Conservation (phyloP, 2,888 invertebrate species). For the Netelia virgata region DNA sequence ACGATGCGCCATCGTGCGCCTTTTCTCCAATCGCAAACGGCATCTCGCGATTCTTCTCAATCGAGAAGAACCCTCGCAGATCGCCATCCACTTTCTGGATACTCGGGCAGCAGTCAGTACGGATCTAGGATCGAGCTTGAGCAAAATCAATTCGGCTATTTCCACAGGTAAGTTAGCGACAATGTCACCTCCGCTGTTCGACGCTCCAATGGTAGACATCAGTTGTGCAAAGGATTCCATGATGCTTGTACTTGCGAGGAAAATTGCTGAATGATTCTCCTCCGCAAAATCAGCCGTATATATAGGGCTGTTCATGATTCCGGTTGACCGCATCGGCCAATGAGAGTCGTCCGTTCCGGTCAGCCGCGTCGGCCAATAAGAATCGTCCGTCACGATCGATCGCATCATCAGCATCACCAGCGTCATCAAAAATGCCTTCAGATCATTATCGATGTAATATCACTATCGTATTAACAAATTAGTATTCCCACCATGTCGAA, state of each 20-base stretch:
- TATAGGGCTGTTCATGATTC: conserved; percentile 19
- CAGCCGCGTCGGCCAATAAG: background rate
- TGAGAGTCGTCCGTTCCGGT: background rate
- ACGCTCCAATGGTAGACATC: conserved; percentile 40
- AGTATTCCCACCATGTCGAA: background rate
- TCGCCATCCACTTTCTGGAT: conserved; percentile 38
- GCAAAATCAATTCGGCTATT: conserved; percentile 41
- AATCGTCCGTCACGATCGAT: background rate
- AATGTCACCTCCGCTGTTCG: conserved; percentile 24
- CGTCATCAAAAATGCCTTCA: background rate
- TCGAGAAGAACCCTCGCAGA: conserved; percentile 41
- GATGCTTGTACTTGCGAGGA: conserved; percentile 25
- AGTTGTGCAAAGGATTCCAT: conserved; percentile 47
- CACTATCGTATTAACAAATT: background rate
- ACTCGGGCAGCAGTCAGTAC: conserved; percentile 29
- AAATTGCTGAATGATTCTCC: conserved; percentile 53
- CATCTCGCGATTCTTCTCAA: conserved; percentile 30
- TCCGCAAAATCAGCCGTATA: conserved; percentile 10
- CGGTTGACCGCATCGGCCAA: conserved; percentile 6
- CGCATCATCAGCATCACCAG: background rate
- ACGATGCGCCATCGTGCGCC: background rate
- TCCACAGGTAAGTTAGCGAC: conserved; percentile 33
- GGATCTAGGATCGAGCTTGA: conserved; percentile 28
- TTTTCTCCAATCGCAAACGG: conserved; percentile 26
- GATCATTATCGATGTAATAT: background rate